These are phyloP conservation scores for Syngnathus floridae DNA, from an alignment of 2,113 vertebrate genomes.

Conservation along the genomic window DNA sequence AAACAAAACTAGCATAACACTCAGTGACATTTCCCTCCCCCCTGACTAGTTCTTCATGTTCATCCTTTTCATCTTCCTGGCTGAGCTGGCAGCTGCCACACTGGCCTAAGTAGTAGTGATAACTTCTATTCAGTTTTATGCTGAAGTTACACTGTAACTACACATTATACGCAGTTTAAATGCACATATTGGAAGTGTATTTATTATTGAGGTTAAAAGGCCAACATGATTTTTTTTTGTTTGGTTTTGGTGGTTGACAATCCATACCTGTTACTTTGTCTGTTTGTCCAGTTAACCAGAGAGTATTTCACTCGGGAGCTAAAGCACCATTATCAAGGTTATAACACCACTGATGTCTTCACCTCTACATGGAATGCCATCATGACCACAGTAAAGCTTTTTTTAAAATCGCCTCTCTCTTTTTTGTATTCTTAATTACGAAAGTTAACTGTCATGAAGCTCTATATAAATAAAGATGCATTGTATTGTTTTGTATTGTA, in stretches of 20 bases:
- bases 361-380: slow-evolving; percentile 91
- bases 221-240: not conserved
- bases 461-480: too few species aligned
- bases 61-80: slow-evolving; percentile 93
- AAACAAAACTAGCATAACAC: too few species aligned
- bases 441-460: too few species aligned
- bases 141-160: not conserved
- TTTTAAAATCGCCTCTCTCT: not conserved
- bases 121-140: not conserved
- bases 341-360: slow-evolving; percentile 84
- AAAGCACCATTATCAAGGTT: slow-evolving; percentile 84
- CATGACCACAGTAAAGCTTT: slow-evolving; percentile 86
- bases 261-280: not conserved
- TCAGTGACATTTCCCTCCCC: not conserved
- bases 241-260: not conserved
- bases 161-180: not conserved
- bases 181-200: not conserved
- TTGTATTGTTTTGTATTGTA: not conserved
- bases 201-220: not conserved
- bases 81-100: slow-evolving; percentile 89
- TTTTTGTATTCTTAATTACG: not conserved
- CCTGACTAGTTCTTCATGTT: slow-evolving; percentile 84
- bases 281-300: slow-evolving; percentile 77
- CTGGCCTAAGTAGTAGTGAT: slow-evolving; percentile 76
- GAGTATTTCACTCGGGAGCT: slow-evolving; percentile 93